Percentiles rank a stretch among this genome's conserved stretches.
Evolutionary conservation across 30 jellyfish, hydroid and myxozoan species (phyloP).

Genomic region (Hydractinia echinata): DNA sequence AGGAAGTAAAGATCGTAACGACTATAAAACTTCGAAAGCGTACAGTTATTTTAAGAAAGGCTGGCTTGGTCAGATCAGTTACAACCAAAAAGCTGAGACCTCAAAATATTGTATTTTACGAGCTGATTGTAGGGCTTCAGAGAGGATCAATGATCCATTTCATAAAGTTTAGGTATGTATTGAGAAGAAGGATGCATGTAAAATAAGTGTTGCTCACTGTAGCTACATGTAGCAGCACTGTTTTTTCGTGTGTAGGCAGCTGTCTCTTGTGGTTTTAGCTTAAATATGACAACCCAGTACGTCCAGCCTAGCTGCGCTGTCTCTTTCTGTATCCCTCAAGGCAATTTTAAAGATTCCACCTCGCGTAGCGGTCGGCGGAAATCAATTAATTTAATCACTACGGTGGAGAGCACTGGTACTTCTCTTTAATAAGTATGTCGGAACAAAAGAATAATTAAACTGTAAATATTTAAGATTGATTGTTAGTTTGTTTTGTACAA

Average conservation of each 20-base stretch:
- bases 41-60: constrained; percentile 42
- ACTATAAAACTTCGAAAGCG: constrained; percentile 50
- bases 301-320: too few relatives aligned
- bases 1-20: constrained; percentile 47
- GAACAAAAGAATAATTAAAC: too few relatives aligned
- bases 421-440: too few relatives aligned
- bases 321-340: too few relatives aligned
- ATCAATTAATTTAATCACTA: too few relatives aligned
- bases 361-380: too few relatives aligned
- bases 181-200: constrained; percentile 25
- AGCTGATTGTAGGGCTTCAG: constrained; percentile 45
- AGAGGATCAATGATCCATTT: constrained; percentile 22
- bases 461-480: too few relatives aligned
- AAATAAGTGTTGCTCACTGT: constrained; percentile 25
- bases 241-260: constrained; percentile 38
- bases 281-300: too few relatives aligned
- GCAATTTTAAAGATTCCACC: too few relatives aligned
- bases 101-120: constrained; percentile 26
- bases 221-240: constrained; percentile 55
- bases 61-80: constrained; percentile 34
- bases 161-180: constrained; percentile 53
- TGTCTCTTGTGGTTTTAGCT: constrained; percentile 33
- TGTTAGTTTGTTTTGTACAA: too few relatives aligned
- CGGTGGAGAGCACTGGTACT: too few relatives aligned
- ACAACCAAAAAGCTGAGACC: constrained; percentile 3